Percentiles rank a stretch among this genome's conserved stretches.
These are phyloP conservation scores for Drosophila histrio DNA, from an alignment of 2,888 invertebrate species.

Conservation along the genomic window DNA sequence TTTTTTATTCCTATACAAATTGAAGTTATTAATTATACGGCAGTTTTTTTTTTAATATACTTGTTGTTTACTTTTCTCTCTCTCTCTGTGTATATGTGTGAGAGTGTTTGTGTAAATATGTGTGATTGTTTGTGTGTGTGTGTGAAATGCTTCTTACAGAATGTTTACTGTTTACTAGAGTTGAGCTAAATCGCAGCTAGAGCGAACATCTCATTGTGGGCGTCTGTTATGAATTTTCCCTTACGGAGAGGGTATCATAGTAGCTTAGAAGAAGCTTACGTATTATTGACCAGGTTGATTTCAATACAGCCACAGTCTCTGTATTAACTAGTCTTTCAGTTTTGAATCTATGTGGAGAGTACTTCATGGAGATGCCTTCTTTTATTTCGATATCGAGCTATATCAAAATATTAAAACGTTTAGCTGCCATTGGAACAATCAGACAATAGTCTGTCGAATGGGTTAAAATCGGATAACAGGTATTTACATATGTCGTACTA, in stretches of 20 bases:
- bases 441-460: too few relatives aligned
- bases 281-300: too few relatives aligned
- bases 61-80: conserved; percentile 7
- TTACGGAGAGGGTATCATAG: not conserved
- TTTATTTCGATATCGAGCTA: too few relatives aligned
- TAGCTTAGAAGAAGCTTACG: too few relatives aligned
- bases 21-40: conserved; percentile 44
- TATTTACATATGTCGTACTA: too few relatives aligned
- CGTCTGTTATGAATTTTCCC: not conserved
- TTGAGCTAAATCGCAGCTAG: not conserved
- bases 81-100: not conserved
- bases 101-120: not conserved
- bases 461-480: not conserved
- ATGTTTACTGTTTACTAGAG: not conserved
- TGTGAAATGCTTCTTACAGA: conserved; percentile 12
- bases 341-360: too few relatives aligned
- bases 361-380: too few relatives aligned
- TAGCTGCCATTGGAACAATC: too few relatives aligned
- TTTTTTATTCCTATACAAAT: conserved; percentile 39
- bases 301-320: too few relatives aligned
- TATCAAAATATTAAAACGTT: too few relatives aligned
- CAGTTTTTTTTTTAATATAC: conserved; percentile 47
- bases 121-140: not conserved
- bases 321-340: too few relatives aligned
- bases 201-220: not conserved